phyloP scores from a whole-genome alignment of 1,140 invertebrate genomes.

The Atta cephalotes region DNA sequence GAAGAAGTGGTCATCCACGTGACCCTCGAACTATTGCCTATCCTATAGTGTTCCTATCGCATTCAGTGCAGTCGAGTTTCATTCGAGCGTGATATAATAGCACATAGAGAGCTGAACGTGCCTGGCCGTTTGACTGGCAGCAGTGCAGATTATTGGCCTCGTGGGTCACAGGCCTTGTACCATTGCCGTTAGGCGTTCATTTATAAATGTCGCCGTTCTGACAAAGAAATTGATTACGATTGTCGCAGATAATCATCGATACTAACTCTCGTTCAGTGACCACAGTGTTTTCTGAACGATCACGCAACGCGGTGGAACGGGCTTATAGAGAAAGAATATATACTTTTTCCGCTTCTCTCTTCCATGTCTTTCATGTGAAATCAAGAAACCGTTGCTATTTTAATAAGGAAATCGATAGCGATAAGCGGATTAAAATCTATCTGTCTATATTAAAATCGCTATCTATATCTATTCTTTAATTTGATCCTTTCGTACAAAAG shows the following conservation, averaged over 20 bases:
- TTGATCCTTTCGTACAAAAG: not conserved
- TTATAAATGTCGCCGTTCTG: constrained; percentile 73
- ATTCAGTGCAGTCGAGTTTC: constrained; percentile 63
- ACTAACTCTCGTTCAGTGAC: constrained; percentile 62
- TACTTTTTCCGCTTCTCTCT: not conserved
- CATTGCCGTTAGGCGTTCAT: constrained; percentile 66
- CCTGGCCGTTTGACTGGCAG: constrained; percentile 57
- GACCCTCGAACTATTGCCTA: constrained; percentile 24
- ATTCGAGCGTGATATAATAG: constrained; percentile 66
- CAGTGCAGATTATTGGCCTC: constrained; percentile 71
- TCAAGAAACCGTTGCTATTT: constrained; percentile 22
- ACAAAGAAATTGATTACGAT: constrained; percentile 72
- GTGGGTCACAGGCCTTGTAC: constrained; percentile 51
- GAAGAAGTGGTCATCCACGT: constrained; percentile 3
- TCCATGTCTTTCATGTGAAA: constrained; percentile 1
- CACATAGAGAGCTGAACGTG: constrained; percentile 32
- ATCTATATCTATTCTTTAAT: not conserved
- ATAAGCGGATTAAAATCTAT: not conserved
- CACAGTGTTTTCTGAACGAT: constrained; percentile 51
- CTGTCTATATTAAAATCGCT: constrained; percentile 16
- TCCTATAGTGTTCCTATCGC: not conserved
- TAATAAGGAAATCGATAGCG: constrained; percentile 29
- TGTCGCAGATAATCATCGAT: constrained; percentile 69
- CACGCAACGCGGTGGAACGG: constrained; percentile 21
- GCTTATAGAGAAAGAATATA: not conserved